Percentiles rank a stretch among this genome's conserved stretches.
Evolutionary conservation across 1,140 invertebrate species (phyloP).

Genomic region (Leptinotarsa texana): DNA sequence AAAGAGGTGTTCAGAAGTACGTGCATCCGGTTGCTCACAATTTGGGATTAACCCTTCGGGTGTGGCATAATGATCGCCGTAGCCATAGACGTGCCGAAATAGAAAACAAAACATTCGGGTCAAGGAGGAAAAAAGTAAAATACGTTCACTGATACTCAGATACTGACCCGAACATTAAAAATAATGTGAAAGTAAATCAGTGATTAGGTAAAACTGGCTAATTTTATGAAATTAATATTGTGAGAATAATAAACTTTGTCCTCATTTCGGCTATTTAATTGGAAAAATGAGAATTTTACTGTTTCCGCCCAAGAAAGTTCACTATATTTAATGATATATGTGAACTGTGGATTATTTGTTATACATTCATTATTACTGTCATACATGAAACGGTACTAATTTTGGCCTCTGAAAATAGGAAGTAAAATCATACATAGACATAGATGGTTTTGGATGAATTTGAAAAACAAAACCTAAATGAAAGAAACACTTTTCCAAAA

Average conservation of each 20-base stretch:
- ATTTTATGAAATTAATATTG: constrained; percentile 9
- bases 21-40: background rate
- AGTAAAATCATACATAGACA: too few relatives aligned
- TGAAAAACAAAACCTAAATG: too few relatives aligned
- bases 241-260: constrained; percentile 12
- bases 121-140: constrained; percentile 17
- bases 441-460: too few relatives aligned
- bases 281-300: background rate
- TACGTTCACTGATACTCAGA: background rate
- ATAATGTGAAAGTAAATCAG: constrained; percentile 17
- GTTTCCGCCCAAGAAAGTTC: background rate
- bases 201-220: background rate
- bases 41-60: background rate
- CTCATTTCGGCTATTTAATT: constrained; percentile 2
- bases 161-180: background rate
- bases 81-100: constrained; percentile 7
- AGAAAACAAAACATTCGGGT: background rate
- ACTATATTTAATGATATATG: background rate
- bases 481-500: too few relatives aligned
- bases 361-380: too few relatives aligned
- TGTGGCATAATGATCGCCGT: constrained; percentile 4
- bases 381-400: too few relatives aligned
- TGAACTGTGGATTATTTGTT: too few relatives aligned
- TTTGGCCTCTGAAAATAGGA: too few relatives aligned
- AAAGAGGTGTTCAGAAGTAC: background rate